Conservation (phyloP, 2,888 invertebrate genomes). For the Sinhomidia bicolor region DNA sequence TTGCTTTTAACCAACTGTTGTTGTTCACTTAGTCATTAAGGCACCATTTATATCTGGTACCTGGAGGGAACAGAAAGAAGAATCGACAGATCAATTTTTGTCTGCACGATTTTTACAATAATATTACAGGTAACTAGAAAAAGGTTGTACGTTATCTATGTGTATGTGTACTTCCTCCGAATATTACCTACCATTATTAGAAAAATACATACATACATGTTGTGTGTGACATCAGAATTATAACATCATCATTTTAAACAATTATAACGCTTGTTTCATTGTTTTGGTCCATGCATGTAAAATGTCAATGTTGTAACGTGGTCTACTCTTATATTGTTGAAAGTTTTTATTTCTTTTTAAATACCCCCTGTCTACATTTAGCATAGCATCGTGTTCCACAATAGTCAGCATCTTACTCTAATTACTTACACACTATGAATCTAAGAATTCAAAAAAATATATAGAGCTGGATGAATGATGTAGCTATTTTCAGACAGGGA, state of each 20-base stretch:
- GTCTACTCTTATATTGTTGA: conserved; percentile 45
- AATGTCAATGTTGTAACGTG: conserved; percentile 59
- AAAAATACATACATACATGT: conserved; percentile 62
- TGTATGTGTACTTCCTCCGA: not conserved
- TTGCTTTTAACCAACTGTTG: not conserved
- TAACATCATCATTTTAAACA: conserved; percentile 55
- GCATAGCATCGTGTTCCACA: not conserved
- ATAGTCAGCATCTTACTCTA: not conserved
- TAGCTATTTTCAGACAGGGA: no score
- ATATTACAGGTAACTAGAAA: not conserved
- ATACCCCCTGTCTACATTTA: not conserved
- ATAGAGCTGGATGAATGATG: not conserved
- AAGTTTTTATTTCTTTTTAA: conserved; percentile 31
- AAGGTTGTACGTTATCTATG: conserved; percentile 10
- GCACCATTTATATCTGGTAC: conserved; percentile 71
- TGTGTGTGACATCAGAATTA: conserved; percentile 36
- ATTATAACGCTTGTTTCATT: conserved; percentile 31
- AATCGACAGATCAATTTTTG: not conserved
- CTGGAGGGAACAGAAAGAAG: conserved; percentile 55
- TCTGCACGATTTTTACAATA: not conserved
- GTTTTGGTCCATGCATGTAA: conserved; percentile 67
- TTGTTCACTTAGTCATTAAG: conserved; percentile 10
- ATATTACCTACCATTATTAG: conserved; percentile 26
- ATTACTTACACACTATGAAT: not conserved
- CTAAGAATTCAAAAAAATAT: conserved; percentile 14